Conservation (phyloP, 2,888 invertebrate species). For the Ceratothoa steindachneri region DNA sequence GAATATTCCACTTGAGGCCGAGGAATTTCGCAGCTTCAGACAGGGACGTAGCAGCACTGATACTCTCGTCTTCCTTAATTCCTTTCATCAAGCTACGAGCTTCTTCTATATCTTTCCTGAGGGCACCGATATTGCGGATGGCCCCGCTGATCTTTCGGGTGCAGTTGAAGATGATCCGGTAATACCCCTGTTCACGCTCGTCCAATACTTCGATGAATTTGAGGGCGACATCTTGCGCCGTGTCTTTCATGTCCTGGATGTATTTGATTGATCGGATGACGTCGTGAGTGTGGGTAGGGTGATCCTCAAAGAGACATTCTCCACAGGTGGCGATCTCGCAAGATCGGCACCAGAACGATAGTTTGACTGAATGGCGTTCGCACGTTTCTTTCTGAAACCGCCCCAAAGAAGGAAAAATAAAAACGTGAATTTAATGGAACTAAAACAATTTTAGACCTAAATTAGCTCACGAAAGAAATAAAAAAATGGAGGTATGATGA, state of each 20-base stretch:
- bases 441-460: background rate
- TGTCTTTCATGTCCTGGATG: conserved; percentile 33
- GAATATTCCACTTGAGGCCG: conserved; percentile 42
- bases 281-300: conserved; percentile 36
- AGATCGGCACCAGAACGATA: conserved; percentile 43
- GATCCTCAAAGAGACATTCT: conserved; percentile 45
- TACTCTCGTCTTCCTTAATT: conserved; percentile 38
- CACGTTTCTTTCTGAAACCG: conserved; percentile 40
- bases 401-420: background rate
- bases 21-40: conserved; percentile 42
- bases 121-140: conserved; percentile 21
- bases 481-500: background rate
- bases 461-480: background rate
- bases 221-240: conserved; percentile 24
- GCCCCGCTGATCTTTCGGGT: conserved; percentile 32
- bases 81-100: conserved; percentile 41
- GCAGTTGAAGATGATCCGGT: conserved; percentile 20
- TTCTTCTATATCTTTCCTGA: conserved; percentile 39
- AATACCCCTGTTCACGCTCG: conserved; percentile 25
- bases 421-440: background rate
- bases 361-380: conserved; percentile 34
- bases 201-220: conserved; percentile 44
- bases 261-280: conserved; percentile 39
- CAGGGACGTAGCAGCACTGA: conserved; percentile 28
- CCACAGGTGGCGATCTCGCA: conserved; percentile 34